Evolutionary conservation across 2,113 vertebrate genomes (phyloP).

Genomic region (Cheilinus undulatus): DNA sequence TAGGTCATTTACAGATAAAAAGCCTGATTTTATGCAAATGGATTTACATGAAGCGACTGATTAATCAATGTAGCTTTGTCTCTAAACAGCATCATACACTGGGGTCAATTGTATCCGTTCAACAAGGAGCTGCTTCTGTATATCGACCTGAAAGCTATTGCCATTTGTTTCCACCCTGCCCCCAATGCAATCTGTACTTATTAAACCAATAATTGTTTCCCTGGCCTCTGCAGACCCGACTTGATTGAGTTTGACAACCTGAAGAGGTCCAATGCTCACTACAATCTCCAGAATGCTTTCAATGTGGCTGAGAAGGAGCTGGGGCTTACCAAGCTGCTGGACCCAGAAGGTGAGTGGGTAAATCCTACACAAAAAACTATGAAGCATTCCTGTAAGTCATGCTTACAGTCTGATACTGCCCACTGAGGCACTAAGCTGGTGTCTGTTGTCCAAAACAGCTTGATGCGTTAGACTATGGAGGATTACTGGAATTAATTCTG

Average conservation of each 20-base stretch:
- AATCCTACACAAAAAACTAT: conserved; percentile 24
- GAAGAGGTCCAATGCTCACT: conserved; percentile 93
- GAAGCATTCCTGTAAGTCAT: conserved; percentile 16
- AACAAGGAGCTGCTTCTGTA: background rate
- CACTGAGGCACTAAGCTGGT: conserved; percentile 15
- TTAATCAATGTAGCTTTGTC: conserved; percentile 9
- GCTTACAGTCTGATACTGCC: conserved; percentile 1
- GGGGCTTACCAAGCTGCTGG: conserved; percentile 93
- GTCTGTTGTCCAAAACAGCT: conserved; percentile 23
- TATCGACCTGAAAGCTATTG: background rate
- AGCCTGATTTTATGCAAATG: conserved; percentile 16
- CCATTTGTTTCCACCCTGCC: background rate
- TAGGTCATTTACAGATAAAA: conserved; percentile 23
- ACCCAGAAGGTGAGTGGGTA: conserved; percentile 89
- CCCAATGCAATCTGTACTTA: background rate
- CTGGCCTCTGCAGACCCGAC: conserved; percentile 84
- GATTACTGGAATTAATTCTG: conserved; percentile 47
- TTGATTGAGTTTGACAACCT: conserved; percentile 92
- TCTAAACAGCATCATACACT: background rate
- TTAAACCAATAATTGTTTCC: conserved; percentile 37
- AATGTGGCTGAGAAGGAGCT: conserved; percentile 93
- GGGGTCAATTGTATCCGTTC: background rate
- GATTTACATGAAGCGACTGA: conserved; percentile 3
- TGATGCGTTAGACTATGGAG: conserved; percentile 14
- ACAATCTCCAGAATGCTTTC: conserved; percentile 95